phyloP scores from a whole-genome alignment of 2,888 invertebrate genomes.

The Oligia strigilis region DNA sequence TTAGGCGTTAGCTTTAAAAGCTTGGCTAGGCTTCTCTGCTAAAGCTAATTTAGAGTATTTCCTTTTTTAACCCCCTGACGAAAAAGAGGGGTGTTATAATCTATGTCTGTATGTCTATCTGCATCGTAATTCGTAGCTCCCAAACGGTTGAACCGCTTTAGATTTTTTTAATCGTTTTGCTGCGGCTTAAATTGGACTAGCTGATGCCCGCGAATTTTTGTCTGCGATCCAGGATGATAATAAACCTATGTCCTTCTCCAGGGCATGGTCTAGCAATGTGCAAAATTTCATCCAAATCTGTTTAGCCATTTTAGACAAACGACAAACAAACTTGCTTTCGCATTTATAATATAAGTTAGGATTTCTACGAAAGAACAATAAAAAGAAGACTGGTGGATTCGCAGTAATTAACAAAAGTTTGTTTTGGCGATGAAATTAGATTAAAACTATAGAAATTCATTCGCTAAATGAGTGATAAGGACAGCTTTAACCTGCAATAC shows the following conservation, averaged over 20 bases:
- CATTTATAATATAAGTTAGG: too few species aligned
- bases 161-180: background rate
- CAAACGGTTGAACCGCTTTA: too few species aligned
- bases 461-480: background rate
- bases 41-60: background rate
- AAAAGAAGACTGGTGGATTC: background rate
- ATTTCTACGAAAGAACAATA: background rate
- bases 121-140: too few species aligned
- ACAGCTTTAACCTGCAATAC: background rate
- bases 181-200: background rate
- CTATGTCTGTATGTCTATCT: too few species aligned
- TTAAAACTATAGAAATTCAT: constrained; percentile 14
- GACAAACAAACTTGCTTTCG: too few species aligned
- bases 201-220: too few species aligned
- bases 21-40: background rate
- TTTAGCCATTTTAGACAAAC: too few species aligned
- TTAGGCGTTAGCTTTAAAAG: background rate
- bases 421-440: background rate
- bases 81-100: too few species aligned
- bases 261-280: too few species aligned
- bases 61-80: background rate
- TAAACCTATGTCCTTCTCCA: too few species aligned
- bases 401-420: background rate
- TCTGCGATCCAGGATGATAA: too few species aligned
- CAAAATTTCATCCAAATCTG: too few species aligned